A percentile compares a stretch with the other conserved stretches of the same genome.
These are phyloP conservation scores for Drosophila yakuba DNA, from an alignment of 1,140 invertebrate genomes.

Conservation along the genomic window DNA sequence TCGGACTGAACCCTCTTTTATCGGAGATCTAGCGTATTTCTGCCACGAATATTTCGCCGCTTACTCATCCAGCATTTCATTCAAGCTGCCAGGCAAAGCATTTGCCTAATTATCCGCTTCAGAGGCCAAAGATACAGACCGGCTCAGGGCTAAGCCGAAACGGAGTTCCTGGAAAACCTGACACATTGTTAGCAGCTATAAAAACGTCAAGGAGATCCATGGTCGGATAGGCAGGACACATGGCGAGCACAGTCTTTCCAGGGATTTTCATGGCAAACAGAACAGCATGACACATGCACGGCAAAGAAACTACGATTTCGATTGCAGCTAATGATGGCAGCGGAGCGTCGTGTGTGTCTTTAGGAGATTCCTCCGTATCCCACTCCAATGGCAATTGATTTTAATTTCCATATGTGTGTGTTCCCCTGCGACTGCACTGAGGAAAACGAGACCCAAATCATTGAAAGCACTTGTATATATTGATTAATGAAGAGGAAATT, in stretches of 20 bases:
- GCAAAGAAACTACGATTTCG: slow-evolving; percentile 30
- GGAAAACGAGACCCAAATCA: not conserved
- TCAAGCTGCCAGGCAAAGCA: slow-evolving; percentile 36
- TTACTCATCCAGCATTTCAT: slow-evolving; percentile 43
- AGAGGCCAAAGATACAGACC: slow-evolving; percentile 17
- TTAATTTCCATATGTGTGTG: slow-evolving; percentile 47
- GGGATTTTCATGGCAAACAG: slow-evolving; percentile 61
- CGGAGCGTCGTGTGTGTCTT: slow-evolving; percentile 46
- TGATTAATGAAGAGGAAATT: too few species aligned
- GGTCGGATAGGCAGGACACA: slow-evolving; percentile 54
- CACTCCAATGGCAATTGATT: slow-evolving; percentile 46
- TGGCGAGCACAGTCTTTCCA: slow-evolving; percentile 57
- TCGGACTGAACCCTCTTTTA: slow-evolving; percentile 7
- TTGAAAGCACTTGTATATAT: too few species aligned
- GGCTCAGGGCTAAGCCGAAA: slow-evolving; percentile 19
- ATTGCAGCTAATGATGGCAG: slow-evolving; percentile 44
- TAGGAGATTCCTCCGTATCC: slow-evolving; percentile 23
- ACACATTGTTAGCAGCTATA: slow-evolving; percentile 78
- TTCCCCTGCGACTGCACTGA: slow-evolving; percentile 1
- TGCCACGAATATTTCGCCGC: slow-evolving; percentile 35
- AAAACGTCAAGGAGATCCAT: slow-evolving; percentile 68
- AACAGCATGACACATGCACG: slow-evolving; percentile 64
- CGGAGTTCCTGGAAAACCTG: slow-evolving; percentile 71
- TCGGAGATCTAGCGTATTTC: slow-evolving; percentile 48
- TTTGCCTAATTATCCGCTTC: slow-evolving; percentile 51